phyloP scores from a whole-genome alignment of 2,888 invertebrate species.

The Iselma pallidipennis region DNA sequence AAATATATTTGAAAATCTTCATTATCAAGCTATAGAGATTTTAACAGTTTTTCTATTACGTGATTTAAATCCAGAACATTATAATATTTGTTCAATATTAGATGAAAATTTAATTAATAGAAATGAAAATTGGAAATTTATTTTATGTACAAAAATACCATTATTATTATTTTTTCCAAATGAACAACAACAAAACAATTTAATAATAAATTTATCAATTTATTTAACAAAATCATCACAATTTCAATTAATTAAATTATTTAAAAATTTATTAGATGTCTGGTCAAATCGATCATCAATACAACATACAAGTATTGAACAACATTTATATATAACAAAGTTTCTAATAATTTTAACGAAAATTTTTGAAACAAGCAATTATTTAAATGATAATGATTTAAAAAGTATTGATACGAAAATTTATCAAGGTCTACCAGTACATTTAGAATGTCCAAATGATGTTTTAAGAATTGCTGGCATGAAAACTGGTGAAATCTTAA shows the following conservation, averaged over 20 bases:
- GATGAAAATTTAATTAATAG: slow-evolving; percentile 57
- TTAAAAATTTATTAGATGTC: slow-evolving; percentile 62
- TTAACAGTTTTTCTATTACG: slow-evolving; percentile 63
- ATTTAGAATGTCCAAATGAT: slow-evolving; percentile 67
- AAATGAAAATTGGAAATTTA: slow-evolving; percentile 68
- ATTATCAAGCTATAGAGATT: slow-evolving; percentile 63
- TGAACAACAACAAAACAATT: slow-evolving; percentile 52
- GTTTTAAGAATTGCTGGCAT: slow-evolving; percentile 72
- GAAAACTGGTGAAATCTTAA: slow-evolving; percentile 70
- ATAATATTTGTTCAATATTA: slow-evolving; percentile 57
- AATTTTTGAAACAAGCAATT: slow-evolving; percentile 53
- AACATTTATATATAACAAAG: slow-evolving; percentile 73
- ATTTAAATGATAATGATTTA: slow-evolving; percentile 39
- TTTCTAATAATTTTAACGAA: slow-evolving; percentile 64
- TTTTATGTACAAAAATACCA: slow-evolving; percentile 66
- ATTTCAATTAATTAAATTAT: slow-evolving; percentile 54
- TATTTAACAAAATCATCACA: slow-evolving; percentile 60
- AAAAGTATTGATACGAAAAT: slow-evolving; percentile 59
- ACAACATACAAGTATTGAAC: slow-evolving; percentile 66
- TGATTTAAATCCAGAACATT: slow-evolving; percentile 57
- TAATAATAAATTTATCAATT: slow-evolving; percentile 64
- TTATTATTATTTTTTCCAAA: slow-evolving; percentile 59
- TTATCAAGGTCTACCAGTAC: slow-evolving; percentile 68
- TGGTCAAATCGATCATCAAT: slow-evolving; percentile 72
- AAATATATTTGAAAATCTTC: slow-evolving; percentile 60